phyloP scores from a whole-genome alignment of 1,140 invertebrate species.

The Hypsibius dujardini region DNA sequence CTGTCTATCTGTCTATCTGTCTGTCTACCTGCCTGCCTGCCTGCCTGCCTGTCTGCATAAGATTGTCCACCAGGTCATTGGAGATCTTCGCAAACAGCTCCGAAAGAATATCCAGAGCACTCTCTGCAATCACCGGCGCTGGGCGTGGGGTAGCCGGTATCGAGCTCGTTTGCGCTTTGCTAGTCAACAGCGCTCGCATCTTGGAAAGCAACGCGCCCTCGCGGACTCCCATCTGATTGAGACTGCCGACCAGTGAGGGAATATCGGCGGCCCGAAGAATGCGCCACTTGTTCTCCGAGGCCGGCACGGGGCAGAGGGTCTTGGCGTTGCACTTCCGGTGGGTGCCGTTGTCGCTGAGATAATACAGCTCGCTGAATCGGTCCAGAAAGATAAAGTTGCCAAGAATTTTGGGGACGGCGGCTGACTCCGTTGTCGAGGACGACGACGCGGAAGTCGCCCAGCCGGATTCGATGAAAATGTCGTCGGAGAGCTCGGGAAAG shows the following conservation, averaged over 20 bases:
- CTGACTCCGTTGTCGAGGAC: neutral
- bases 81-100: neutral
- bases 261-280: neutral
- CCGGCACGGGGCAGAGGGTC: neutral
- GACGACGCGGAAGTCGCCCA: neutral
- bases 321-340: neutral
- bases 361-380: neutral
- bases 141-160: neutral
- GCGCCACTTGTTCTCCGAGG: neutral
- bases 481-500: constrained; percentile 7
- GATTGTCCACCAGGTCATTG: constrained; percentile 3
- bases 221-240: neutral
- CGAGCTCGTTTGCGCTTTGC: neutral
- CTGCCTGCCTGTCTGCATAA: neutral
- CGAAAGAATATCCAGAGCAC: neutral
- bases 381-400: neutral
- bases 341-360: neutral
- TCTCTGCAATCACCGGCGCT: neutral
- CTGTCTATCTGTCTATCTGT: too few species aligned
- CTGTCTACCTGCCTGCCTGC: too few species aligned
- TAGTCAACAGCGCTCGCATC: neutral
- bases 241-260: neutral
- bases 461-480: neutral
- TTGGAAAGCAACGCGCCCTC: neutral
- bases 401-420: neutral